These are phyloP conservation scores for Tiphia femorata DNA, from an alignment of 2,888 invertebrate genomes.

Conservation along the genomic window DNA sequence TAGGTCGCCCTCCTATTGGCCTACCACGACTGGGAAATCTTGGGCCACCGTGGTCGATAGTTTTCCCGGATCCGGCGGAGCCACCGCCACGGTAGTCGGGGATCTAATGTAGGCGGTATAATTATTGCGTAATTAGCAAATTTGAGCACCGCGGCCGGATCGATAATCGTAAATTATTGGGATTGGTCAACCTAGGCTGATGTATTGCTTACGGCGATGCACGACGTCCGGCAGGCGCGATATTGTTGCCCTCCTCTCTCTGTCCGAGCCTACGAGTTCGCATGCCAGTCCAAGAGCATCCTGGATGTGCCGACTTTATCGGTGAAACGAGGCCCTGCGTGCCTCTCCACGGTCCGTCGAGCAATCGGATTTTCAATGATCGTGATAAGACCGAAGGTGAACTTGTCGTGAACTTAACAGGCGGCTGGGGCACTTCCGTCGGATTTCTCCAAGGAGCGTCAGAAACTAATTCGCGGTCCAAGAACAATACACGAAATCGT, in stretches of 20 bases:
- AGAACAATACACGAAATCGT: too few species aligned
- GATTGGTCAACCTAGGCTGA: conserved; percentile 55
- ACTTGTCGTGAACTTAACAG: too few species aligned
- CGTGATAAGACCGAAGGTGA: too few species aligned
- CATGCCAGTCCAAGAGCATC: too few species aligned
- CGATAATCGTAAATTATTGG: conserved; percentile 61
- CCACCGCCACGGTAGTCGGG: conserved; percentile 24
- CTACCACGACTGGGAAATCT: conserved; percentile 12
- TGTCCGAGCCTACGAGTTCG: too few species aligned
- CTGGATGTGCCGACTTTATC: too few species aligned
- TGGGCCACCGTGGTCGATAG: conserved; percentile 34
- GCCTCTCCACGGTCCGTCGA: too few species aligned
- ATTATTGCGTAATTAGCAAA: conserved; percentile 66
- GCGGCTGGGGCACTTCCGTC: too few species aligned
- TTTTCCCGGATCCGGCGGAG: conserved; percentile 20
- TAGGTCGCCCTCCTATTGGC: conserved; percentile 39
- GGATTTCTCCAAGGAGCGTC: too few species aligned
- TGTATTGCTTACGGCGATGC: conserved; percentile 52
- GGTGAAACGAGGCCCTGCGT: too few species aligned
- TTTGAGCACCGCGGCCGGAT: conserved; percentile 56
- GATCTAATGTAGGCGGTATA: conserved; percentile 61
- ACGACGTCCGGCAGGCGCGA: conserved; percentile 25
- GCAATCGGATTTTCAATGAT: too few species aligned
- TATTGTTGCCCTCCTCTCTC: conserved; percentile 26
- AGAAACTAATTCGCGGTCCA: too few species aligned